These are phyloP conservation scores for Euwallacea similis DNA, from an alignment of 1,140 invertebrate genomes.

Conservation along the genomic window DNA sequence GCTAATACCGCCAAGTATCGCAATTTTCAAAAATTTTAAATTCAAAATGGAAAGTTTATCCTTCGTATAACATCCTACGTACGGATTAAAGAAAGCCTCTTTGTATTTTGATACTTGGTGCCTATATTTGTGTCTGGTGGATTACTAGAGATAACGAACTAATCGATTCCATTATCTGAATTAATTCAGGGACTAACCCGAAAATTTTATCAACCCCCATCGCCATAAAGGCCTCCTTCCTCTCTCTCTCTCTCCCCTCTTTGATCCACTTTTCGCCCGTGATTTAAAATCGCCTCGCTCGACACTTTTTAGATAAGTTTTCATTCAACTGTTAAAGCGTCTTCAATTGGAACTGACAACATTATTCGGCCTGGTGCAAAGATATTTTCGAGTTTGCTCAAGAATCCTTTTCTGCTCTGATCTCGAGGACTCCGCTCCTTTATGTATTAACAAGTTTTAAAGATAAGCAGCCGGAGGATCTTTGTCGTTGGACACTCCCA, in stretches of 20 bases:
- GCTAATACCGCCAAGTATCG: too few relatives aligned
- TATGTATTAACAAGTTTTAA: too few relatives aligned
- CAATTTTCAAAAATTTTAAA: too few relatives aligned
- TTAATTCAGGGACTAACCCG: not conserved
- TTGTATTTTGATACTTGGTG: too few relatives aligned
- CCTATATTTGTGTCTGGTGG: too few relatives aligned
- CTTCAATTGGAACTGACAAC: constrained; percentile 5
- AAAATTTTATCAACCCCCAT: not conserved
- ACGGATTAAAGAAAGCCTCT: too few relatives aligned
- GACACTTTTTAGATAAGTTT: constrained; percentile 8
- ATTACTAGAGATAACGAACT: not conserved
- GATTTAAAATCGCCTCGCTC: constrained; percentile 8
- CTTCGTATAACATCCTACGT: too few relatives aligned
- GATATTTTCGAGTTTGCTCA: not conserved
- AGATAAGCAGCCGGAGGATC: too few relatives aligned
- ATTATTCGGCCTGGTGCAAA: constrained; percentile 8
- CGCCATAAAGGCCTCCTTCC: not conserved
- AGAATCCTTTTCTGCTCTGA: not conserved
- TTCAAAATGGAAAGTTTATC: too few relatives aligned
- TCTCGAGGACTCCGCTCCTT: not conserved
- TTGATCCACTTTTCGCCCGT: constrained; percentile 2
- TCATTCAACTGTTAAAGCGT: constrained; percentile 8
- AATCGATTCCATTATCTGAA: not conserved
- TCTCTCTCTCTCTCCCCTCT: not conserved
- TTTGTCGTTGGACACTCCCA: too few relatives aligned